Evolutionary conservation across 2,888 invertebrate species (phyloP).

Genomic region (Hoplodrina blanda): DNA sequence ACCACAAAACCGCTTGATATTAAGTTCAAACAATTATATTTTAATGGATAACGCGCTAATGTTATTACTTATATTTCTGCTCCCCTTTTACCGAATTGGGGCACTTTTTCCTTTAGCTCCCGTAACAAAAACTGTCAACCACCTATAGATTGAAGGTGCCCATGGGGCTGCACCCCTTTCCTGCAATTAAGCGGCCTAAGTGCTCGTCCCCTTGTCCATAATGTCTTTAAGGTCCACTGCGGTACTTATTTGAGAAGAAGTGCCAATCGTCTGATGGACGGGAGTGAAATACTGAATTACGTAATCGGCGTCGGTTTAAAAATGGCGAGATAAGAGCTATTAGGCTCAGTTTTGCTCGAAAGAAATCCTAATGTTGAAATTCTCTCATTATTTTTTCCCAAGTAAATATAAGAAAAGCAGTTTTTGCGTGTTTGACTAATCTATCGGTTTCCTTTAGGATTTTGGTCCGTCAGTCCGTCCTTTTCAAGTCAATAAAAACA

Average conservation of each 20-base stretch:
- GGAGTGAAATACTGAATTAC: slow-evolving; percentile 33
- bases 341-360: slow-evolving; percentile 8
- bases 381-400: slow-evolving; percentile 3
- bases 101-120: slow-evolving; percentile 7
- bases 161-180: slow-evolving; percentile 42
- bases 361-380: background rate
- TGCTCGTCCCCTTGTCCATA: slow-evolving; percentile 40
- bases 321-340: slow-evolving; percentile 26
- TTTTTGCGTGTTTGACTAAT: slow-evolving; percentile 1
- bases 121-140: slow-evolving; percentile 19
- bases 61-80: background rate
- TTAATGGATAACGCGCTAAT: background rate
- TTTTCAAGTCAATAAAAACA: background rate
- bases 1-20: slow-evolving; percentile 5
- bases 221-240: slow-evolving; percentile 36
- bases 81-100: background rate
- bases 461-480: background rate
- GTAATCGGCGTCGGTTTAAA: slow-evolving; percentile 33
- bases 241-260: slow-evolving; percentile 33
- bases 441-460: background rate
- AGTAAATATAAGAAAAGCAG: background rate
- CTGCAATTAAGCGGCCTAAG: slow-evolving; percentile 57
- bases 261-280: slow-evolving; percentile 39
- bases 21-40: slow-evolving; percentile 5
- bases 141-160: slow-evolving; percentile 23